phyloP scores from a whole-genome alignment of 1,140 invertebrate genomes.

The Teleogryllus occipitalis region DNA sequence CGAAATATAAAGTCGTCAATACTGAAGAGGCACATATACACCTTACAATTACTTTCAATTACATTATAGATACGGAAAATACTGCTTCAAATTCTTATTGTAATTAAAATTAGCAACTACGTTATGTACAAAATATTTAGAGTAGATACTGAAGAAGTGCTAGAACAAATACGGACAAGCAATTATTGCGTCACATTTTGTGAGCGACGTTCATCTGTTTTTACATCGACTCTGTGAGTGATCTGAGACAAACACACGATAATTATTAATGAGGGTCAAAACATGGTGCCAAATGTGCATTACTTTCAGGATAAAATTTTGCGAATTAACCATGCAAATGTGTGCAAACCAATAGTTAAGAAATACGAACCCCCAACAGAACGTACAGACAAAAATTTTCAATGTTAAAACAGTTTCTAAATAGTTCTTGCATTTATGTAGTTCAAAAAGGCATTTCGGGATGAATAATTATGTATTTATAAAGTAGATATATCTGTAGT shows the following conservation, averaged over 20 bases:
- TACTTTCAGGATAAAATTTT: too few relatives aligned
- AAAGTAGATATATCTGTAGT: neutral
- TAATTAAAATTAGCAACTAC: neutral
- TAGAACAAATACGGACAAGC: neutral
- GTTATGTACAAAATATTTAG: neutral
- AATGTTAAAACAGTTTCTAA: neutral
- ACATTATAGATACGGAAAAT: neutral
- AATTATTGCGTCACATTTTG: too few relatives aligned
- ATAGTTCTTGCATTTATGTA: neutral
- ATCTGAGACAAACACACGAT: too few relatives aligned
- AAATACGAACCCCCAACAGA: neutral
- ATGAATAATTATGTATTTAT: neutral
- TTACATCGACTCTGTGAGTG: too few relatives aligned
- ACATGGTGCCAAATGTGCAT: too few relatives aligned
- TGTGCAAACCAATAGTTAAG: neutral
- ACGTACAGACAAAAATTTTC: neutral
- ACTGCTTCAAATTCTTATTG: neutral
- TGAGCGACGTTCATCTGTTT: too few relatives aligned
- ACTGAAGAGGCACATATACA: neutral
- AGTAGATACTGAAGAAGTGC: neutral
- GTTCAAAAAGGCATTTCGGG: neutral
- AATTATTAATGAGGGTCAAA: too few relatives aligned
- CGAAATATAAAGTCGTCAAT: neutral
- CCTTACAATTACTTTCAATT: too few relatives aligned
- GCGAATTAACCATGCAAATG: too few relatives aligned